These are phyloP conservation scores for Cyrtodaria siliqua DNA, from an alignment of 2,888 invertebrate species.

Conservation along the genomic window DNA sequence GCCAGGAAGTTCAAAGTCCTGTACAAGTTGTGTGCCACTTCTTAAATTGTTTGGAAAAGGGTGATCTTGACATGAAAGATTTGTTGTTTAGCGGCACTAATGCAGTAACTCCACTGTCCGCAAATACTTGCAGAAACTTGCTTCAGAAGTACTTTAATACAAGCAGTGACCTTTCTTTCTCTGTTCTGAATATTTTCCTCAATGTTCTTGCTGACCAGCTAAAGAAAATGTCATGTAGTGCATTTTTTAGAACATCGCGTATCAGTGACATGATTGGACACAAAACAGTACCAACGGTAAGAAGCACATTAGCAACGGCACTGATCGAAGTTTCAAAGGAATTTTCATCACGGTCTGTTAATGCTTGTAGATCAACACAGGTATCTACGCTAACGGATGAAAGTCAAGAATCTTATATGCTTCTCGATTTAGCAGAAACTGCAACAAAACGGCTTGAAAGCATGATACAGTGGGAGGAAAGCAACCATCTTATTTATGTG, in stretches of 20 bases:
- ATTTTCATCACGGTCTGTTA: slow-evolving; percentile 49
- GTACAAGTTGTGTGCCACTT: too few species aligned
- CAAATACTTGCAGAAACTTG: slow-evolving; percentile 42
- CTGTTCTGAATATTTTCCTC: slow-evolving; percentile 60
- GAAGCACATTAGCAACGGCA: slow-evolving; percentile 41
- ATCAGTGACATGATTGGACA: too few species aligned
- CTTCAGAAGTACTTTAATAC: slow-evolving; percentile 51
- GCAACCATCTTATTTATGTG: slow-evolving; percentile 69
- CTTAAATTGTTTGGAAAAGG: slow-evolving; percentile 43
- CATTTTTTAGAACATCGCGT: too few species aligned
- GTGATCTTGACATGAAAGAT: slow-evolving; percentile 54
- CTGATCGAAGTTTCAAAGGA: slow-evolving; percentile 47
- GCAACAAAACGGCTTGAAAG: slow-evolving; percentile 50
- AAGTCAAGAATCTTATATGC: too few species aligned
- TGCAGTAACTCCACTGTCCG: slow-evolving; percentile 33
- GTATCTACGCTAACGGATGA: slow-evolving; percentile 14
- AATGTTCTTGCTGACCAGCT: too few species aligned
- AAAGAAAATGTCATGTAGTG: too few species aligned
- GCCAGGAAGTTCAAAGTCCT: too few species aligned
- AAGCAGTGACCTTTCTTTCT: slow-evolving; percentile 54
- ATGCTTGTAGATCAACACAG: slow-evolving; percentile 36
- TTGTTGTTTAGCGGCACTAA: slow-evolving; percentile 39
- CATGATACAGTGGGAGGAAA: too few species aligned
- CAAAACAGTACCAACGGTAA: slow-evolving; percentile 12
- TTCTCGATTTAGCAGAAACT: too few species aligned